Evolutionary conservation across 2,888 invertebrate genomes (phyloP).

Genomic region (Margaritifera margaritifera): DNA sequence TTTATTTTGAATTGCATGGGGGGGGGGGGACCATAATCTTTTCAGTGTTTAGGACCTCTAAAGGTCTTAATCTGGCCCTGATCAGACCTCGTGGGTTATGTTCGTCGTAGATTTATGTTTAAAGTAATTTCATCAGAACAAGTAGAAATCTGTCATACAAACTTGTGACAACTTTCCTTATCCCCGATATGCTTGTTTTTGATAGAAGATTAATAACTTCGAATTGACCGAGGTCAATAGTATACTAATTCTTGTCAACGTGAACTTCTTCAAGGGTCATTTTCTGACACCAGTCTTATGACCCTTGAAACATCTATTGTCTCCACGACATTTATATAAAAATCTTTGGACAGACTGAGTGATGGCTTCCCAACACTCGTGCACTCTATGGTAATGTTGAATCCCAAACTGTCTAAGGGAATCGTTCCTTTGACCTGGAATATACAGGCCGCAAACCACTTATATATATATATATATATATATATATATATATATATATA

Average conservation of each 20-base stretch:
- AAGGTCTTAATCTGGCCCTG: no score
- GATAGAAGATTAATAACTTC: constrained; percentile 42
- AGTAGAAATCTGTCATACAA: no score
- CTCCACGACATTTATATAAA: constrained; percentile 36
- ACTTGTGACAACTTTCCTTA: no score
- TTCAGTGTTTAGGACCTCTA: no score
- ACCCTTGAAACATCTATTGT: constrained; percentile 44
- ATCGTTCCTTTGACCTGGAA: constrained; percentile 31
- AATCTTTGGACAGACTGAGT: constrained; percentile 15
- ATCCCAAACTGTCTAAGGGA: constrained; percentile 25
- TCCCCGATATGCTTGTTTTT: constrained; percentile 5
- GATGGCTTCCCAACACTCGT: constrained; percentile 39
- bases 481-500: no score
- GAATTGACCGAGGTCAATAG: constrained; percentile 33
- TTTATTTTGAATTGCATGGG: no score
- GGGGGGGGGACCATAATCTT: no score
- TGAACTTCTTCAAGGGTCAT: constrained; percentile 14
- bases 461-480: no score
- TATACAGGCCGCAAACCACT: not conserved
- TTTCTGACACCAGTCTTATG: constrained; percentile 20
- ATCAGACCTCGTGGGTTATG: no score
- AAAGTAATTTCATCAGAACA: no score
- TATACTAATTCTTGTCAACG: constrained; percentile 32
- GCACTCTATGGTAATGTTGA: constrained; percentile 37
- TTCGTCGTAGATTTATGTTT: no score